These are phyloP conservation scores for Stigmatopora argus DNA, from an alignment of 2,113 vertebrate genomes.

Conservation along the genomic window DNA sequence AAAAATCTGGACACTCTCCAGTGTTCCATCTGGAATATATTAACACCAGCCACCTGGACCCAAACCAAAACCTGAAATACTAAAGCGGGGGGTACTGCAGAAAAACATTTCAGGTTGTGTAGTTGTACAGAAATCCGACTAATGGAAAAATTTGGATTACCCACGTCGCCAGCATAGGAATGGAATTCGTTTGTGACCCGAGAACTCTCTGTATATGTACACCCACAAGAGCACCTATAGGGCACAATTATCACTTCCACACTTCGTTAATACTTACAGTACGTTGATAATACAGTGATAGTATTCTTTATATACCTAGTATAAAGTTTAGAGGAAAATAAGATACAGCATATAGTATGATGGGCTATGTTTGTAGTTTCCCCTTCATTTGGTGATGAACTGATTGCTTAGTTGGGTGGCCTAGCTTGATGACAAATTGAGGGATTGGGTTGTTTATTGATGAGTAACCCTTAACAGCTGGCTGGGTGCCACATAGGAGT, in stretches of 20 bases:
- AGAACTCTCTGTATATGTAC: no score
- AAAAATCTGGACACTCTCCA: conserved; percentile 67
- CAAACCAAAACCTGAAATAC: conserved; percentile 72
- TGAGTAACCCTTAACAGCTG: background rate
- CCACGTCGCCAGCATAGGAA: no score
- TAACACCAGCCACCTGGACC: conserved; percentile 74
- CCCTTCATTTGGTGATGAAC: background rate
- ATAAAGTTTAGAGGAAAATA: background rate
- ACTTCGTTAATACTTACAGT: background rate
- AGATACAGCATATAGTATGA: background rate
- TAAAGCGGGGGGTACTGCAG: conserved; percentile 72
- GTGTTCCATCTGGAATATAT: conserved; percentile 73
- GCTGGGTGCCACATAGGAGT: conserved; percentile 1
- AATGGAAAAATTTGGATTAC: no score
- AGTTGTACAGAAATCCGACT: background rate
- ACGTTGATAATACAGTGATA: background rate
- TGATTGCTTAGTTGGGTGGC: background rate
- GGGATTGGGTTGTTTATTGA: background rate
- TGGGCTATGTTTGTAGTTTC: background rate
- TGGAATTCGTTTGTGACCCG: no score
- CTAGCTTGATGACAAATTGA: conserved; percentile 2
- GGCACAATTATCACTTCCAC: background rate
- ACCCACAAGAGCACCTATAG: background rate
- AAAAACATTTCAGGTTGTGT: conserved; percentile 61
- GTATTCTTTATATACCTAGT: no score